Evolutionary conservation across 2,888 invertebrate genomes (phyloP).

Genomic region (Xestia sexstrigata): DNA sequence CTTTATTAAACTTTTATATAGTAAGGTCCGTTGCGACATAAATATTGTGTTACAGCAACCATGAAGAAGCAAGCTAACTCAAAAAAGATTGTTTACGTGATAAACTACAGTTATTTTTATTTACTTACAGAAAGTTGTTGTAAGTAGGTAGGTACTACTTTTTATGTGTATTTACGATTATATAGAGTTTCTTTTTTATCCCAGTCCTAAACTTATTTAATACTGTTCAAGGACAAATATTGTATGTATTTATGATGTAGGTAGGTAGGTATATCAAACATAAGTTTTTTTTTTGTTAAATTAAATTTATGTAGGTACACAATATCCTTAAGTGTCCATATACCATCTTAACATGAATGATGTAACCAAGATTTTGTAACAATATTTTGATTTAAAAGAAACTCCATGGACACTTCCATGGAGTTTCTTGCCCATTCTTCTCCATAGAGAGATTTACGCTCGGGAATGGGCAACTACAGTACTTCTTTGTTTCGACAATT

Average conservation of each 20-base stretch:
- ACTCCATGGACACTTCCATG: no score
- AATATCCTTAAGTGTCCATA: no score
- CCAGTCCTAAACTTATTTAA: background rate
- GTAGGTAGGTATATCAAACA: no score
- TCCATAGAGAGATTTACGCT: no score
- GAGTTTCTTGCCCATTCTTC: no score
- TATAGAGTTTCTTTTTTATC: background rate
- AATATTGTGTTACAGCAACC: slow-evolving; percentile 8
- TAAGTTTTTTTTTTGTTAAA: background rate
- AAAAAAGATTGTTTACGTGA: slow-evolving; percentile 9
- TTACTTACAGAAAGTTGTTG: slow-evolving; percentile 2
- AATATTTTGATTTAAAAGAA: no score
- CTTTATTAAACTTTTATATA: slow-evolving; percentile 15
- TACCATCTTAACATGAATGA: no score
- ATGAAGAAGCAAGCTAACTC: slow-evolving; percentile 43
- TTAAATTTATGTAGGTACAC: background rate
- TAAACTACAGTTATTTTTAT: slow-evolving; percentile 45
- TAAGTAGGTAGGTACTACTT: background rate
- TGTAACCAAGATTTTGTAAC: no score
- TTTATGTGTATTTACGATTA: slow-evolving; percentile 1
- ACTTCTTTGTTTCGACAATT: no score
- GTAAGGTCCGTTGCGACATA: background rate
- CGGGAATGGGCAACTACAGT: no score
- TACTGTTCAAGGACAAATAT: background rate
- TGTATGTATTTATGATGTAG: no score